A percentile compares a stretch with the other conserved stretches of the same genome.
Conservation (phyloP, 2,888 invertebrate species). For the Hedychridium roseum region DNA sequence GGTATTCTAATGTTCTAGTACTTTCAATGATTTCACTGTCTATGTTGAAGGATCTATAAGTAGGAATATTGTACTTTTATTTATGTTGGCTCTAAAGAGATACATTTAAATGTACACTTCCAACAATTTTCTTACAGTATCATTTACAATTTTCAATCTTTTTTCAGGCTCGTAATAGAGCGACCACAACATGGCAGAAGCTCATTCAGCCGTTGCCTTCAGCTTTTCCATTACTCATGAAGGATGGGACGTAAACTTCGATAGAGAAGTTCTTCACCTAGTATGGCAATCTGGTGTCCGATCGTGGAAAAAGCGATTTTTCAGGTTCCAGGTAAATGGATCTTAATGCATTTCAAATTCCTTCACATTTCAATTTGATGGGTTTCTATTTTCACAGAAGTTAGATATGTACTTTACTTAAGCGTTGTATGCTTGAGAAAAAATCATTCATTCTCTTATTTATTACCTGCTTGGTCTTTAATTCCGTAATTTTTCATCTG, state of each 20-base stretch:
- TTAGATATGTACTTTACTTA: no score
- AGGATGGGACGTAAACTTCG: constrained; percentile 97
- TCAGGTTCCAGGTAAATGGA: constrained; percentile 83
- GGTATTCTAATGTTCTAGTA: neutral
- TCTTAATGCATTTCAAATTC: no score
- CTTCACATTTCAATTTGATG: no score
- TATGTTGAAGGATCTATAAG: constrained; percentile 5
- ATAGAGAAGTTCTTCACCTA: constrained; percentile 93
- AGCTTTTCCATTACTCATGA: constrained; percentile 98
- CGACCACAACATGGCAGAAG: constrained; percentile 86
- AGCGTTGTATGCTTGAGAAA: no score
- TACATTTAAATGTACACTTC: neutral
- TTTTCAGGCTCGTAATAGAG: neutral
- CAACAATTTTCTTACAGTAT: constrained; percentile 1
- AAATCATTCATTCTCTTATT: no score
- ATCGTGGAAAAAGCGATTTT: constrained; percentile 94
- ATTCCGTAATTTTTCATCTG: no score
- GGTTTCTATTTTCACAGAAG: no score
- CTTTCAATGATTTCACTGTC: neutral
- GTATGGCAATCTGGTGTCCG: constrained; percentile 95
- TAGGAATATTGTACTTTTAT: constrained; percentile 3
- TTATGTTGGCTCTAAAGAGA: no score
- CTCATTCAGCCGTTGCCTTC: constrained; percentile 97
- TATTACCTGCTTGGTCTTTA: no score
- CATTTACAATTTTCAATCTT: neutral